A percentile compares a stretch with the other conserved stretches of the same genome.
Conservation (phyloP, 2,888 invertebrate species). For the Tineola bisselliella region DNA sequence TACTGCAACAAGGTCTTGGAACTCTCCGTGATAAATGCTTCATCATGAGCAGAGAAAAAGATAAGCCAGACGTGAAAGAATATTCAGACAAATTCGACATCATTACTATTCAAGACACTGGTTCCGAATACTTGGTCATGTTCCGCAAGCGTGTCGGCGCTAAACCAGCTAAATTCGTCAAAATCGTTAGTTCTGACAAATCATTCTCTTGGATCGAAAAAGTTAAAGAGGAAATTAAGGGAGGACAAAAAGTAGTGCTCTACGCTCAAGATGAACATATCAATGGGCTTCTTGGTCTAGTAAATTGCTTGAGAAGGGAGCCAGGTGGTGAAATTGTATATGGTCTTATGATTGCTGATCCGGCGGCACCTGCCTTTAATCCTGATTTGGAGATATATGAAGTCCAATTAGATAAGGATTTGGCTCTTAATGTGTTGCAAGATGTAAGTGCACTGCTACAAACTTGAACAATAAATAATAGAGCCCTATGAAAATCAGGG, state of each 20-base stretch:
- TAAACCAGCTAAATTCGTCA: constrained; percentile 55
- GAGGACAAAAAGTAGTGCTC: constrained; percentile 68
- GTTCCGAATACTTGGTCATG: constrained; percentile 62
- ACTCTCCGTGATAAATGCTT: constrained; percentile 70
- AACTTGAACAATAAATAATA: too few relatives aligned
- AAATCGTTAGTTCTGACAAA: constrained; percentile 43
- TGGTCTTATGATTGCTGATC: constrained; percentile 72
- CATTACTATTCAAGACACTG: constrained; percentile 54
- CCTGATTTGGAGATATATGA: constrained; percentile 72
- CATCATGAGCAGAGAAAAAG: constrained; percentile 68
- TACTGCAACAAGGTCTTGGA: constrained; percentile 49
- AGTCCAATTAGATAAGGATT: constrained; percentile 74
- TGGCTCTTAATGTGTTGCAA: constrained; percentile 81
- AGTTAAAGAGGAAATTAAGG: constrained; percentile 48
- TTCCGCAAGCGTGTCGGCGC: constrained; percentile 57
- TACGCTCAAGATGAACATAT: constrained; percentile 73
- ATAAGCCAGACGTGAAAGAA: constrained; percentile 49
- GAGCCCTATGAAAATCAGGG: too few relatives aligned
- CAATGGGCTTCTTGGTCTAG: constrained; percentile 87
- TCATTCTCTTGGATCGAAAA: constrained; percentile 64
- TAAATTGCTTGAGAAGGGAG: constrained; percentile 86
- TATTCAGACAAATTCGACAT: constrained; percentile 55
- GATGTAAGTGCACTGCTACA: too few relatives aligned
- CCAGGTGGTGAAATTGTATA: constrained; percentile 74
- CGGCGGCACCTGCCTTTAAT: constrained; percentile 73